These are phyloP conservation scores for Antheraea pernyi DNA, from an alignment of 1,140 invertebrate species.

Conservation along the genomic window DNA sequence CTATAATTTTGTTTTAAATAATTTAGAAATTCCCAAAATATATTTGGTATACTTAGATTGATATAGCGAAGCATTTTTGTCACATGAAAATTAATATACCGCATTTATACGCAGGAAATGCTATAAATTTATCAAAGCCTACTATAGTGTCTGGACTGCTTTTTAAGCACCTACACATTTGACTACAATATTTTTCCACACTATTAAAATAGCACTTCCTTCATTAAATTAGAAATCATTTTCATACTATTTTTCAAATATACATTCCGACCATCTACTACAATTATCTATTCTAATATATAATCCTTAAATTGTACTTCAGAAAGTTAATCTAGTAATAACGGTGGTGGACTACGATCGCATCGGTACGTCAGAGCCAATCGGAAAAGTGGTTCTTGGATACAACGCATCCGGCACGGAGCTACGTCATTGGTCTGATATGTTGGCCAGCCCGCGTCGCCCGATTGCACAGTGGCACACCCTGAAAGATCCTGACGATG, in stretches of 20 bases:
- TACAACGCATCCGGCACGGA: slow-evolving; percentile 99
- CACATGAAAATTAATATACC: too few relatives aligned
- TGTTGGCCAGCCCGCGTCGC: slow-evolving; percentile 97
- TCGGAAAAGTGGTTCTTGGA: slow-evolving; percentile 97
- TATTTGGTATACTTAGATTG: too few relatives aligned
- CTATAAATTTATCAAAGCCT: too few relatives aligned
- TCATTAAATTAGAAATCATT: neutral
- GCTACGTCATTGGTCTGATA: slow-evolving; percentile 99
- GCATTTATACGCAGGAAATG: too few relatives aligned
- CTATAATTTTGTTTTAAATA: too few relatives aligned
- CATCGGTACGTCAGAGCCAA: slow-evolving; percentile 99
- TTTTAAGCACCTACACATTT: neutral
- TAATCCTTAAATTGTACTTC: slow-evolving; percentile 46
- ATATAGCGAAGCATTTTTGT: too few relatives aligned
- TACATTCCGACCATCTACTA: neutral
- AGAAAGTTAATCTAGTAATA: slow-evolving; percentile 99
- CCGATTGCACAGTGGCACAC: slow-evolving; percentile 99
- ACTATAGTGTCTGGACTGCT: neutral
- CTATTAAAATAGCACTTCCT: neutral
- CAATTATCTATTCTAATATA: neutral
- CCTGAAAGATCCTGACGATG: slow-evolving; percentile 97
- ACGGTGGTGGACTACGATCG: slow-evolving; percentile 99
- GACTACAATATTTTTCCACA: neutral
- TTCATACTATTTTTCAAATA: neutral
- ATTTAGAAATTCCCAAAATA: too few relatives aligned